Evolutionary conservation across 2,797 vertebrate genomes (phyloP).

Genomic region (Carduelis carduelis): DNA sequence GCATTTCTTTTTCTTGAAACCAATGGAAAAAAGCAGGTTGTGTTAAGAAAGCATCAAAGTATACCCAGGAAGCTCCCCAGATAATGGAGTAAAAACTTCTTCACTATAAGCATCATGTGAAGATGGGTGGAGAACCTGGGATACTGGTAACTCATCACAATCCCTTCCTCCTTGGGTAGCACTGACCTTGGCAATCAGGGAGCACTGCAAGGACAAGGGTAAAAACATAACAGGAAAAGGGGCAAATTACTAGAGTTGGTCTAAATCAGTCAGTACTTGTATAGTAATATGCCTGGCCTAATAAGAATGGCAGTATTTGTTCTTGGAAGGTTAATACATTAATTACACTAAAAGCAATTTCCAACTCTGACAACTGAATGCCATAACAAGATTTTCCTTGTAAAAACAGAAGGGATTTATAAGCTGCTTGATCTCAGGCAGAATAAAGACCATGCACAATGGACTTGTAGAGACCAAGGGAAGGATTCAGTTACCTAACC

Average conservation of each 20-base stretch:
- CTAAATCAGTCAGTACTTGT: neutral
- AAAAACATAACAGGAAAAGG: neutral
- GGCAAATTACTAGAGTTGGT: neutral
- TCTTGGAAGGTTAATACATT: neutral
- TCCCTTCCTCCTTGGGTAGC: neutral
- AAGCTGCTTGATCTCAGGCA: constrained; percentile 30
- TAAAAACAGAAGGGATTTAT: neutral
- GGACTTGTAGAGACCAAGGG: neutral
- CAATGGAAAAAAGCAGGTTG: neutral
- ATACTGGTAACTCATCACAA: neutral
- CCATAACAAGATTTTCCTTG: neutral
- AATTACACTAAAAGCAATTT: neutral
- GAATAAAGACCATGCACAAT: neutral
- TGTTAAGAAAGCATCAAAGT: neutral
- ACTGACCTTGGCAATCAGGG: neutral
- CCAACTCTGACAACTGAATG: neutral
- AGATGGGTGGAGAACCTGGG: neutral
- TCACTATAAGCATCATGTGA: neutral
- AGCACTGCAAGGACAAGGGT: neutral
- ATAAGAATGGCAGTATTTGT: neutral
- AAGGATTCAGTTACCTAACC: constrained; percentile 1
- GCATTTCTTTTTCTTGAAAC: neutral
- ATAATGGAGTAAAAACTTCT: neutral
- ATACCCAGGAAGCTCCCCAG: neutral
- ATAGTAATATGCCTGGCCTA: neutral